Percentiles rank a stretch among this genome's conserved stretches.
Conservation (phyloP, 2,888 invertebrate genomes). For the Drosophila tripunctata region DNA sequence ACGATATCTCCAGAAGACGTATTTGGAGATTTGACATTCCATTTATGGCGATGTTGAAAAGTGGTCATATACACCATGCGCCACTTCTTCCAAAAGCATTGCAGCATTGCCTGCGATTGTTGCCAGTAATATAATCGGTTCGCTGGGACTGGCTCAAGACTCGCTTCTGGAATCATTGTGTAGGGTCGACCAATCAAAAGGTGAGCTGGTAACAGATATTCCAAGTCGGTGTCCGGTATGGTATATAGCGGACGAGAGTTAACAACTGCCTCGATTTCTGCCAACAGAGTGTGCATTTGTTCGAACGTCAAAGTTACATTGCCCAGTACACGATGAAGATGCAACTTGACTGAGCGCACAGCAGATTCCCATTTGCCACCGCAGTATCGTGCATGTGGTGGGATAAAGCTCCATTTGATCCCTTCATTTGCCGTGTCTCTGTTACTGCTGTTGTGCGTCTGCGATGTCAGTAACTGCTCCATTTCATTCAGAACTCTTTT, state of each 20-base stretch:
- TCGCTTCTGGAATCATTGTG: not conserved
- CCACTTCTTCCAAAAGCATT: conserved; percentile 1
- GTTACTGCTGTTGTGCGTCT: not conserved
- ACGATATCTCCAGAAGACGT: not conserved
- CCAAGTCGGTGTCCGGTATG: not conserved
- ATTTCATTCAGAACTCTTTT: not conserved
- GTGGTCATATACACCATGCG: not conserved
- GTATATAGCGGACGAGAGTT: not conserved
- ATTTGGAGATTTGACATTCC: not conserved
- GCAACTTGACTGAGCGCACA: not conserved
- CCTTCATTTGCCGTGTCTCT: not conserved
- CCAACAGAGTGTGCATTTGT: not conserved
- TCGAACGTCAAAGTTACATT: not conserved
- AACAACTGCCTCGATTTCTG: not conserved
- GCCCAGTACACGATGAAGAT: not conserved
- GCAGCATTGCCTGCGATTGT: not conserved
- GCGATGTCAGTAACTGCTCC: not conserved
- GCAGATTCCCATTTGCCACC: too few relatives aligned
- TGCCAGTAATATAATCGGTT: not conserved
- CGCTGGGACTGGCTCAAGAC: not conserved
- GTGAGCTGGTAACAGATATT: not conserved
- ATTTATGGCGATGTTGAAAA: not conserved
- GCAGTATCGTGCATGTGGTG: too few relatives aligned
- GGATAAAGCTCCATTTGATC: too few relatives aligned
- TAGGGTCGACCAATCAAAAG: not conserved